phyloP scores from a whole-genome alignment of 2,113 vertebrate species.

The Percopsis transmontana region DNA sequence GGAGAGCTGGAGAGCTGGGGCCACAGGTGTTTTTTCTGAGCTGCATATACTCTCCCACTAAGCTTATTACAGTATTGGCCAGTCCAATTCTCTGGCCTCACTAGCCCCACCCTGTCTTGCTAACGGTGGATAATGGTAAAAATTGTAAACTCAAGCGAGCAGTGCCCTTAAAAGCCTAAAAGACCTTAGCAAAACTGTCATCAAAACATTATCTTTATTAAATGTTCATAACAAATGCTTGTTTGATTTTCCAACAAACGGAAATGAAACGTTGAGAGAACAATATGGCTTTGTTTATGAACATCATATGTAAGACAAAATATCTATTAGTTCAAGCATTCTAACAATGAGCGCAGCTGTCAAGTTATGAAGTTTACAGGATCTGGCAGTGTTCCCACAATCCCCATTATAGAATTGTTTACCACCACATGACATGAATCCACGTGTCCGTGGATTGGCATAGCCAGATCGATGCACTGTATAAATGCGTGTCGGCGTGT shows the following conservation, averaged over 20 bases:
- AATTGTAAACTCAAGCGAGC: conserved; percentile 6
- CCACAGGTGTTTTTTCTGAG: conserved; percentile 54
- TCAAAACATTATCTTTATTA: conserved; percentile 30
- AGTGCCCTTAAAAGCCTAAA: conserved; percentile 25
- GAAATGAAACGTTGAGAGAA: conserved; percentile 16
- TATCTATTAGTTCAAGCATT: conserved; percentile 34
- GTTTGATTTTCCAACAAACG: conserved; percentile 30
- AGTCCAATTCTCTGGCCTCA: background rate
- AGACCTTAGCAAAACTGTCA: too few relatives aligned
- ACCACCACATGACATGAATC: conserved; percentile 36
- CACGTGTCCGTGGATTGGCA: too few relatives aligned
- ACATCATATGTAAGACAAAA: conserved; percentile 27
- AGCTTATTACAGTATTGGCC: conserved; percentile 43
- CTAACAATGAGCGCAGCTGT: conserved; percentile 21
- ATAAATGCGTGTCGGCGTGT: conserved; percentile 3
- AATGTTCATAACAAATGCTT: conserved; percentile 42
- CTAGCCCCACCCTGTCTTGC: background rate
- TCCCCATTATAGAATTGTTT: conserved; percentile 31
- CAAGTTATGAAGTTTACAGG: conserved; percentile 30
- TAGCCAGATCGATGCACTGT: conserved; percentile 8
- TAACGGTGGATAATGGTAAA: conserved; percentile 3
- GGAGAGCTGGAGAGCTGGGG: conserved; percentile 28
- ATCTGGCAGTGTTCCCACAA: conserved; percentile 16
- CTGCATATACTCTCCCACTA: conserved; percentile 22
- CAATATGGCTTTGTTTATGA: background rate